A percentile compares a stretch with the other conserved stretches of the same genome.
These are phyloP conservation scores for Caenorhabditis parvicauda DNA, from an alignment of 2,888 invertebrate genomes.

Conservation along the genomic window DNA sequence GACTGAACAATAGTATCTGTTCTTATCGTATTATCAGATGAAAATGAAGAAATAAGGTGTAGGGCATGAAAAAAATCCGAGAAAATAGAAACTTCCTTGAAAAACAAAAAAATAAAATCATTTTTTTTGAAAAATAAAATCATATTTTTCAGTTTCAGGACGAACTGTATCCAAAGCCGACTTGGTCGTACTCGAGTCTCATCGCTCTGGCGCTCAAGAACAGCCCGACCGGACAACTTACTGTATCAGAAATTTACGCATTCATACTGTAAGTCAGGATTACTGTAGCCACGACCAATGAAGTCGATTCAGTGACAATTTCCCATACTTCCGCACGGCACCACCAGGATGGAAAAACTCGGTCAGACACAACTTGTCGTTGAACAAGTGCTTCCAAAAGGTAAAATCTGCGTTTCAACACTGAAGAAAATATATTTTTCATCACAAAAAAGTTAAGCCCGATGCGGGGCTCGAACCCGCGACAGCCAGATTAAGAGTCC, in stretches of 20 bases:
- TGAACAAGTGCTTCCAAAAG: slow-evolving; percentile 97
- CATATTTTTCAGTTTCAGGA: too few species aligned
- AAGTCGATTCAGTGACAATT: slow-evolving; percentile 78
- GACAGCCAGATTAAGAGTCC: background rate
- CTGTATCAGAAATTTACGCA: slow-evolving; percentile 96
- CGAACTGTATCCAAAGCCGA: slow-evolving; percentile 81
- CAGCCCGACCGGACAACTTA: slow-evolving; percentile 86
- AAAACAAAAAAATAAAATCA: background rate
- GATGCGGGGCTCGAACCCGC: background rate
- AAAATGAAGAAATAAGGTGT: too few species aligned
- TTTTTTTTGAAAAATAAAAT: background rate
- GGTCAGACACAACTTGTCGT: slow-evolving; percentile 89
- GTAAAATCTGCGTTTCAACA: slow-evolving; percentile 70
- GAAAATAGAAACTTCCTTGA: background rate
- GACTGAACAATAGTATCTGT: too few species aligned
- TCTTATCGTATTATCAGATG: too few species aligned
- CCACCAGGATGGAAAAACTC: slow-evolving; percentile 99
- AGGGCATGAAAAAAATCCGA: background rate
- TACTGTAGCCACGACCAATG: background rate
- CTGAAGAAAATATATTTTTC: background rate
- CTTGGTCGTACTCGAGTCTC: slow-evolving; percentile 94
- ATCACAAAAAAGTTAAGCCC: background rate
- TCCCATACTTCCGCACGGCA: slow-evolving; percentile 96
- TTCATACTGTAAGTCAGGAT: slow-evolving; percentile 84
- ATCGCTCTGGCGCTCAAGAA: slow-evolving; percentile 97